Evolutionary conservation across 1,140 invertebrate genomes (phyloP), one percentile per base, ranked within the genome.

Genomic region (Sipha flava): DNA sequence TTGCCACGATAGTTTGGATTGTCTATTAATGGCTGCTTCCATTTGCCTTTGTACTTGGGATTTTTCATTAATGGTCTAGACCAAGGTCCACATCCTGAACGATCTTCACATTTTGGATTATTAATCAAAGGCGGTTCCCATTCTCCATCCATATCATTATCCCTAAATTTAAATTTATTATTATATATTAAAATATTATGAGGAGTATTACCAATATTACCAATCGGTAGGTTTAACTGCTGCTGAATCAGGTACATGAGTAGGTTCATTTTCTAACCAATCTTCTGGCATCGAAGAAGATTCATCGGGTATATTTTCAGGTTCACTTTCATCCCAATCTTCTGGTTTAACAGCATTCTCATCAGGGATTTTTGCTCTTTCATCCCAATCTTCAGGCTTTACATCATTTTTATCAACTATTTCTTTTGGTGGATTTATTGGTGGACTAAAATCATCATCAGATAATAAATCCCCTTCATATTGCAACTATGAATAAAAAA

Each of bases 111-210:
- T n/a, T 89, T 89, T 0, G 96, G 95, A 88, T 99, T 99, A 80
- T 91, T 89, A 40, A 98, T 91, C 72, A 96, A 87, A 0, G 97
- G 94, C 21, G 98, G 91, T 87, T 99, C 98, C 97, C 97, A 99
- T 85, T 95, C 93, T 0, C 98, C 98, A 87, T 99, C 98, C 92
- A 99, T 99, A 82, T 98, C 95, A 64, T 93, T 90, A 87, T 99
- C 97, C 91, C 90, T 91, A 70, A 52, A 81, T 81, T 6, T 47
- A 26, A 70, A 43, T 18, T 18, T 18, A 29, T 34, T 34, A n/a
- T 12, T 37, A 64, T 45, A 18, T 10, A 45, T 9, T 43, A 29
- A 68, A 0, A 2, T 18, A 66, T 1, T 10, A 34, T 6, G 43
- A 21, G 43, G 29, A 40, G 43, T 23, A 40, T 45, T 0, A 21